Base-by-base conservation (phyloP, 2,113 vertebrate genomes). In the Eudorcas thomsonii region DNA sequence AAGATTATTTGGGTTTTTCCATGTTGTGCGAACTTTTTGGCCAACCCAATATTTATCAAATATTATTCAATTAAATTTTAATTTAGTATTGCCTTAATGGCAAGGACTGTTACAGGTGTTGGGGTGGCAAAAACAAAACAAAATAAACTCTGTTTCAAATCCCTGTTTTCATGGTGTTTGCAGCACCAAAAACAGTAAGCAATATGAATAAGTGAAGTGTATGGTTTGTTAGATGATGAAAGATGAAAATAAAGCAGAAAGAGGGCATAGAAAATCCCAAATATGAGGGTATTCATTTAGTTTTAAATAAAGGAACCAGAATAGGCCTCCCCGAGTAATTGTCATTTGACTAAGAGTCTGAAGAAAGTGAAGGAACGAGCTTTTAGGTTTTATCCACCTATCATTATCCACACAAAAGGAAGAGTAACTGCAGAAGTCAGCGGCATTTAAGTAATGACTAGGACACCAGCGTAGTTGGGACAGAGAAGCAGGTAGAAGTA, bases 391-490 rank as follows among this genome's bases (percentile, higher is more conserved):
- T 55, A 59, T 59, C 57, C 10, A 5, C 25, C 57, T 59, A 59
- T 26, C 30, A 9, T 33, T 21, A 28, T n/a, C 23, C 60, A 33
- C 5, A 30, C 7, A 55, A 33, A 50, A 30, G 28, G 21, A 36
- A 54, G 28, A 36, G 55, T 12, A 80, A 10, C 54, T 67, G 2
- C 39, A 30, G 3, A 5, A 55, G 3, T 28, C 17, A 8, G 6
- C 21, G 4, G 5, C 4, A 3, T n/a, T 71, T 43, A 33, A 62
- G 4, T 59, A 33, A 33, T 36, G 25, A n/a, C 48, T 45, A 17
- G 19, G 3, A 84, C 7, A 7, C 19, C 25, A 43, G 25, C 1
- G 0, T 60, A 26, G 10, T 11, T 74, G 19, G 50, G 14, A 19
- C 54, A 23, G 33, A 80, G 9, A 45, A 71, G 10, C 26, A 48